Base-by-base conservation (phyloP, 2,113 vertebrate genomes). In the Etheostoma cragini region DNA sequence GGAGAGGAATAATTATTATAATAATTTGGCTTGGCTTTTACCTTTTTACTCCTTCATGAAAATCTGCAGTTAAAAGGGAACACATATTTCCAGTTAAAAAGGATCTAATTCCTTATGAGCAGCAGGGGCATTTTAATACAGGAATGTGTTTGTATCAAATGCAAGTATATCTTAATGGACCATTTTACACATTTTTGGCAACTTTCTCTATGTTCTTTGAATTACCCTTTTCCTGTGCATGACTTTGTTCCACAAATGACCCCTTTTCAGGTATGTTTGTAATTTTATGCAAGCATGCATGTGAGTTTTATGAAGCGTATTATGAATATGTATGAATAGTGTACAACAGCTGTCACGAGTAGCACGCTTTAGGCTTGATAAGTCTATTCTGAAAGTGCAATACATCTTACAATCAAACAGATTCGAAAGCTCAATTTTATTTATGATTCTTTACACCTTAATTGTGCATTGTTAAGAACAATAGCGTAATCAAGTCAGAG, bases 391-490 rank as follows among this genome's bases (percentile, higher is more conserved):
- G 13, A 22, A 72, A 45, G 24, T n/a, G 16, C 14, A 57, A 5
- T 6, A 22, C 45, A 45, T 65, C 35, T 35, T 11, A 58, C 17
- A 46, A 52, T 65, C 8, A 19, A 58, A 61, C 38, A 30, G 8
- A 30, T 24, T 78, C 49, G 67, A 62, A 67, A 50, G 24, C 78
- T 26, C 10, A 15, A 52, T 35, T 42, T 22, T 64, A 21, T 42
- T 50, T 71, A 6, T 62, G 2, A 33, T 54, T 14, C 19, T 17
- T 74, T 33, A 33, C 33, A 63, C 47, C 47, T 49, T 72, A 67
- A 81, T 52, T 72, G 42, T 67, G 19, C 22, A 46, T 76, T 63
- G 61, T 74, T 17, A 24, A 3, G 22, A 63, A 83, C 47, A 78
- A 70, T n/a, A 56, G 16, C 4, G 56, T 21, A 42, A 62, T 76